Evolutionary conservation across 2,888 invertebrate genomes (phyloP), one percentile per base, ranked within the genome.

Genomic region (Troides helena): DNA sequence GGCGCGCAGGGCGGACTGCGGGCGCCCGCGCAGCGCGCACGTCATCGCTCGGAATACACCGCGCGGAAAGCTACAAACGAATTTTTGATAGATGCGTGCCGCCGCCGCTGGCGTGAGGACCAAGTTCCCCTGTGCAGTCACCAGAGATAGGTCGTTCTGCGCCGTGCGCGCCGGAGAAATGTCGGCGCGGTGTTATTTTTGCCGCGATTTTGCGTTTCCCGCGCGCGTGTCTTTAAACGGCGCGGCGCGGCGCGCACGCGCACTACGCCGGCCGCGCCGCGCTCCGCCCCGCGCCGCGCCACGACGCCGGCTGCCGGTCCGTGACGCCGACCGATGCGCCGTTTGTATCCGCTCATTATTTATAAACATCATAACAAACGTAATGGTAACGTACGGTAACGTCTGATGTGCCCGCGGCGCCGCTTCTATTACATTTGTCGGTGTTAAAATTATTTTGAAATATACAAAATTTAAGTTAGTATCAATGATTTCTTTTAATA

Each of bases 171-270:
- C 62, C 71, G 76, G 81, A 81, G 85, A 87, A 87, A 87, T 86
- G 85, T 87, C 84, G 83, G 84, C 77, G 82, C 81, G 76, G 82
- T 87, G 92, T 91, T 92, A 92, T 92, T 92, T 92, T 91, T 85
- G 90, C 89, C 83, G 85, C 84, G 84, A 84, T 88, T 87, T 88
- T 85, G 84, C 85, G 87, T 85, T 87, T 30, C 84, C 85, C 83
- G 82, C 82, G 85, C 86, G 85, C 86, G 85, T 88, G 88, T 78
- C 92, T 91, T 90, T 81, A 92, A 91, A 92, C 91, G 92, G 92
- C 88, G 86, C 90, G 87, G 84, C 77, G 78, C 80, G 78, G 78
- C 50, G 79, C 81, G 77, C 78, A 74, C 30, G 30, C 30, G 30
- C 30, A 73, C 76, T 21, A 21, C 21, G 21, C 21, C 21, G 21